Percentiles rank a stretch among this genome's conserved stretches.
phyloP scores from a whole-genome alignment of 2,797 vertebrate genomes.

The Chrosomus eos region DNA sequence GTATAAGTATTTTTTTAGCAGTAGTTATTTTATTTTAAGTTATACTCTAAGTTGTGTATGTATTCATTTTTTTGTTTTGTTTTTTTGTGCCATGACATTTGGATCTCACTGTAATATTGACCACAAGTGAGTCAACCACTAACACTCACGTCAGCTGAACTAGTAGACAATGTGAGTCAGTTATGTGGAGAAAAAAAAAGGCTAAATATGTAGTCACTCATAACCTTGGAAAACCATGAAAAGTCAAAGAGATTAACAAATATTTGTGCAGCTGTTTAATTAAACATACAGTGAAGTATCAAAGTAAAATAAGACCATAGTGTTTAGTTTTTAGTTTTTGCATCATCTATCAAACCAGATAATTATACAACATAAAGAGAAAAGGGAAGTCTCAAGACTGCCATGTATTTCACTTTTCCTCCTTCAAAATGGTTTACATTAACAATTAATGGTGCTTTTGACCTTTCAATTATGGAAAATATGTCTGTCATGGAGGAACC shows the following conservation, averaged over 20 bases:
- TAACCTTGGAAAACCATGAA: neutral
- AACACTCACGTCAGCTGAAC: slow-evolving; percentile 34
- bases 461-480: slow-evolving; percentile 72
- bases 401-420: slow-evolving; percentile 48
- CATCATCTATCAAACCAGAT: slow-evolving; percentile 4
- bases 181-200: slow-evolving; percentile 16
- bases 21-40: neutral
- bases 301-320: slow-evolving; percentile 21
- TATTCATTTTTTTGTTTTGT: too few relatives aligned
- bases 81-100: slow-evolving; percentile 28
- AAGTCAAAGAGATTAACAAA: slow-evolving; percentile 1
- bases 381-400: slow-evolving; percentile 46
- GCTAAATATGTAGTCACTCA: neutral
- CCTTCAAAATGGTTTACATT: slow-evolving; percentile 62
- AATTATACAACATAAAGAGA: slow-evolving; percentile 28
- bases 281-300: slow-evolving; percentile 26
- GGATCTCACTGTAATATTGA: slow-evolving; percentile 19
- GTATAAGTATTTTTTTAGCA: neutral
- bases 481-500: slow-evolving; percentile 66
- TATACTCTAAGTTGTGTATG: neutral
- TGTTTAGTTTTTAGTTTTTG: neutral
- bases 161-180: slow-evolving; percentile 37
- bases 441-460: slow-evolving; percentile 66
- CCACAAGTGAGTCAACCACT: slow-evolving; percentile 42
- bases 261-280: slow-evolving; percentile 31